Conservation (phyloP, 2,888 invertebrate genomes). For the Harpagoxenus sublaevis region DNA sequence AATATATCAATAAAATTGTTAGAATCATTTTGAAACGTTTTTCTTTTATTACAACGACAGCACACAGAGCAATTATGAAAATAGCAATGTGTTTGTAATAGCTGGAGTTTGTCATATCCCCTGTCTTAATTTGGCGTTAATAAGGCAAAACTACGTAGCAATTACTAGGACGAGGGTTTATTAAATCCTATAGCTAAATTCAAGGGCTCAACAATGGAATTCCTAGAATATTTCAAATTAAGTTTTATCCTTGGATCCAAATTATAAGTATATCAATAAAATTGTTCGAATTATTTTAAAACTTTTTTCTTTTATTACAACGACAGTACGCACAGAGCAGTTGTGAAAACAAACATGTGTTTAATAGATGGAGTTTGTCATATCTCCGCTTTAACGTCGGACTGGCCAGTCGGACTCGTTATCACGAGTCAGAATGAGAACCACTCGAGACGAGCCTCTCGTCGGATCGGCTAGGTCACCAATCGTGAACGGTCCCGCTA, state of each 20-base stretch:
- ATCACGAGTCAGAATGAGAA: conserved; percentile 58
- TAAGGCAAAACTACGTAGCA: background rate
- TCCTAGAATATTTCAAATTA: too few species aligned
- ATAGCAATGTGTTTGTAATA: background rate
- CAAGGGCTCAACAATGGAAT: too few species aligned
- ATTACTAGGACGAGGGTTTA: too few species aligned
- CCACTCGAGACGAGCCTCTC: conserved; percentile 73
- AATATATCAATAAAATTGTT: background rate
- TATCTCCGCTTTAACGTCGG: background rate
- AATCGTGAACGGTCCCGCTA: conserved; percentile 55
- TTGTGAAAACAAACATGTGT: background rate
- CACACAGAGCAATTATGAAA: background rate
- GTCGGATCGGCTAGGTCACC: conserved; percentile 62
- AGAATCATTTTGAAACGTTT: background rate
- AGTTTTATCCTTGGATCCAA: too few species aligned
- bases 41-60: background rate
- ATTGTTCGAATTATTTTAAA: background rate
- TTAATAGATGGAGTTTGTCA: background rate
- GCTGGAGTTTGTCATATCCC: background rate
- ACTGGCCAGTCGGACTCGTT: background rate
- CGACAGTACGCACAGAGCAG: background rate
- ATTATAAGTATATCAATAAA: too few species aligned
- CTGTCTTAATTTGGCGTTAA: too few species aligned
- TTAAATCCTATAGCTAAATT: too few species aligned
- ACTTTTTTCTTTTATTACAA: background rate